Evolutionary conservation across 2,888 invertebrate genomes (phyloP), one percentile per base, ranked within the genome.

Genomic region (Drosophila colorata): DNA sequence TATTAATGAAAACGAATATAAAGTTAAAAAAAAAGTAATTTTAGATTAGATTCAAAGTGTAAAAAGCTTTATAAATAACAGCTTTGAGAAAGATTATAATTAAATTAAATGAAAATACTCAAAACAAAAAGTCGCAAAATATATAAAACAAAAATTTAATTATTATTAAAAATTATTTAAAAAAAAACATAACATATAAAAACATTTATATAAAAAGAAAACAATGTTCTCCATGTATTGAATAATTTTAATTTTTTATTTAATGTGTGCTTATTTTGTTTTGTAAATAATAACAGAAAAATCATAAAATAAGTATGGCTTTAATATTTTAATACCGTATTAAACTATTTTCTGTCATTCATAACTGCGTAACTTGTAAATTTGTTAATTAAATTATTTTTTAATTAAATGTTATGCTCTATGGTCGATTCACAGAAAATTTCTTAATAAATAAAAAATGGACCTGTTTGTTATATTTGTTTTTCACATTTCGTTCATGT

Each of bases 381-480:
- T 33, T 43, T 33, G 9, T 53, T 33, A 53, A 31, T 31, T 53
- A 8, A 43, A 35, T 47, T 44, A 13, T 44, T 37, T 13, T 23
- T 37, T 8, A 2, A 25, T 44, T n/a, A 13, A 8, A 16, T 16
- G 9, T 11, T 16, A 28, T 9, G 9, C 28, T 28, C 9, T 28
- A 5, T 28, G 33, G 11, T 18, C 5, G 4, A 6, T 40, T 40
- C 9, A 16, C 14, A 23, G 9, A 35, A 13, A 14, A 7, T 25
- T 14, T 14, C 3, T 25, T 28, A 11, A 44, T 28, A 28, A 1
- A 31, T 11, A 16, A 23, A 4, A 28, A 46, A 28, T 14, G 16
- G n/a, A 16, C 9, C 37, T 18, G 0, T 35, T 11, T 5, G n/a
- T 33, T 1, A 3, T 18, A 13, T 20, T 37, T 20, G 1, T 0